phyloP scores from a whole-genome alignment of 2,113 vertebrate genomes.

The Origma solitaria region DNA sequence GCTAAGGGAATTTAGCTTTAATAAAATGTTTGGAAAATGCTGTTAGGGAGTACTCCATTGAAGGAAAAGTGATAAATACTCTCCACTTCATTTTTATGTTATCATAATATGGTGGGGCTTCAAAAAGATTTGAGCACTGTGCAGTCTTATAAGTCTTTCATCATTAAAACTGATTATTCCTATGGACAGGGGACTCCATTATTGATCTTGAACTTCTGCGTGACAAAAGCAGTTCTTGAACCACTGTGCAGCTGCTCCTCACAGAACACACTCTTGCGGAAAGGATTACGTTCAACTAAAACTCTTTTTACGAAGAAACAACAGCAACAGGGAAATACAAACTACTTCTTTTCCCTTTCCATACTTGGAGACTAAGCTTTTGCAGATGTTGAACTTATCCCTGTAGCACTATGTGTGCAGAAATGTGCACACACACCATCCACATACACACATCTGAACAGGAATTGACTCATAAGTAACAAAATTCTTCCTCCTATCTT shows the following conservation, averaged over 20 bases:
- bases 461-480: not conserved
- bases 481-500: not conserved
- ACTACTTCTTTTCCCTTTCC: slow-evolving; percentile 11
- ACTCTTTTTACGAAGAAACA: slow-evolving; percentile 10
- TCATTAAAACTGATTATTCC: slow-evolving; percentile 33
- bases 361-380: slow-evolving; percentile 48
- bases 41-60: slow-evolving; percentile 41
- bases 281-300: slow-evolving; percentile 49
- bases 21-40: slow-evolving; percentile 63
- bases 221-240: slow-evolving; percentile 50
- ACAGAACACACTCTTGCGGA: slow-evolving; percentile 41
- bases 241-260: slow-evolving; percentile 7
- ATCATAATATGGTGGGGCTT: not conserved
- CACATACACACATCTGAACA: not conserved
- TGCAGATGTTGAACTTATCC: not conserved
- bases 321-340: slow-evolving; percentile 29
- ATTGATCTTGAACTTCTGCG: slow-evolving; percentile 54
- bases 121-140: slow-evolving; percentile 18
- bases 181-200: slow-evolving; percentile 4
- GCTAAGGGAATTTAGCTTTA: slow-evolving; percentile 59
- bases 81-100: not conserved
- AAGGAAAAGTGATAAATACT: not conserved
- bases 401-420: not conserved
- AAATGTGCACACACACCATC: not conserved
- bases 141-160: slow-evolving; percentile 15